phyloP scores from a whole-genome alignment of 2,113 vertebrate species.

The Coturnix japonica region DNA sequence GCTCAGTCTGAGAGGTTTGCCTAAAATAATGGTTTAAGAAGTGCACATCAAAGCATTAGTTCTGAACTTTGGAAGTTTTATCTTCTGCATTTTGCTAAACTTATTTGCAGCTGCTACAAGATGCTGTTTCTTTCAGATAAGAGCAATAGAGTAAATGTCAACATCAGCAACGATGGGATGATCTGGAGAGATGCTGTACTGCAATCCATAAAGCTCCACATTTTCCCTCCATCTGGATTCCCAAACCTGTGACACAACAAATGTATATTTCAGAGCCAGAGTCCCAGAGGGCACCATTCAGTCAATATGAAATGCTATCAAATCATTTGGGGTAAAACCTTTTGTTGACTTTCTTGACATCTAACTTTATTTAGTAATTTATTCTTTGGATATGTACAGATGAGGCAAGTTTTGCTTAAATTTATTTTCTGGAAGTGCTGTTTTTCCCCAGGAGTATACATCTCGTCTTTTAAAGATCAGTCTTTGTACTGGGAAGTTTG shows the following conservation, averaged over 20 bases:
- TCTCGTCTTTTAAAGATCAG: not conserved
- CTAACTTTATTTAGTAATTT: constrained; percentile 21
- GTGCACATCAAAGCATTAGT: not conserved
- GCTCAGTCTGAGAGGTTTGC: not conserved
- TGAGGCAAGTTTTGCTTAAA: not conserved
- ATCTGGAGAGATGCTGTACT: not conserved
- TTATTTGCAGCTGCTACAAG: not conserved
- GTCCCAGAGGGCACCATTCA: not conserved
- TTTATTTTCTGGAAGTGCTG: not conserved
- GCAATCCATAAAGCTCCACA: not conserved
- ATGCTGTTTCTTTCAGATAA: constrained; percentile 4
- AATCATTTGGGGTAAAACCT: constrained; percentile 1
- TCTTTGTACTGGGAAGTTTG: not conserved
- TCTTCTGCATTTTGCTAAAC: not conserved
- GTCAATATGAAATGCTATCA: not conserved
- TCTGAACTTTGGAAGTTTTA: not conserved
- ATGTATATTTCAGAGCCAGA: not conserved
- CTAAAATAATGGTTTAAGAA: not conserved
- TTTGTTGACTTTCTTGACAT: constrained; percentile 7
- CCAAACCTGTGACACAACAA: not conserved
- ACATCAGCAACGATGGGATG: not conserved
- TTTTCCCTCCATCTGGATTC: not conserved
- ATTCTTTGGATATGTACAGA: not conserved
- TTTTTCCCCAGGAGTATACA: not conserved
- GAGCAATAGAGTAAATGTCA: not conserved